Percentiles rank a stretch among this genome's conserved stretches.
phyloP scores from a whole-genome alignment of 2,113 vertebrate species.

The Vimba vimba region DNA sequence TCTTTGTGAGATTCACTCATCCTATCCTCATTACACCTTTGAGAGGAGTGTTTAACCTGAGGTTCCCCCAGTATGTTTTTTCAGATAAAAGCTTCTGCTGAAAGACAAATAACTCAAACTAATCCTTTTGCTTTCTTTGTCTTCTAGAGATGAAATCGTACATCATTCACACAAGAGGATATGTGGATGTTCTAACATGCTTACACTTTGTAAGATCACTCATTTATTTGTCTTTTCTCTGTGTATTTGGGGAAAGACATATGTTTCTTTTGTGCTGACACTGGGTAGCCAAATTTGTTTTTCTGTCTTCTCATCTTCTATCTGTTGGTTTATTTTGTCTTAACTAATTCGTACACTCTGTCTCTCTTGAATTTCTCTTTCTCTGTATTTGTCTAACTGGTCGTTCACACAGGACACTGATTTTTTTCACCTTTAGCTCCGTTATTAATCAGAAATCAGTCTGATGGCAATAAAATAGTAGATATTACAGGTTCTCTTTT shows the following conservation, averaged over 20 bases:
- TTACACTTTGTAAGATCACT: constrained; percentile 1
- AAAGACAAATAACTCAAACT: constrained; percentile 22
- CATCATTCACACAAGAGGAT: not conserved
- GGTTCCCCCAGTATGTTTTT: not conserved
- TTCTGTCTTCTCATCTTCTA: constrained; percentile 7
- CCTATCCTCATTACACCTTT: not conserved
- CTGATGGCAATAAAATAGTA: not conserved
- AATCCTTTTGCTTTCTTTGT: constrained; percentile 12
- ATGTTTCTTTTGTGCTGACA: not conserved
- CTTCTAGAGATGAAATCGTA: not conserved
- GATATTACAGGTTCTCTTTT: not conserved
- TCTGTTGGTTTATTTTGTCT: constrained; percentile 3
- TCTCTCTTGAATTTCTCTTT: constrained; percentile 1
- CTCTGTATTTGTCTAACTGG: not conserved
- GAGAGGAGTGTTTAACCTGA: not conserved
- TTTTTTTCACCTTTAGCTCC: not conserved
- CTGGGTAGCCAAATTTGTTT: not conserved
- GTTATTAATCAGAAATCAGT: not conserved
- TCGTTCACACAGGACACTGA: not conserved
- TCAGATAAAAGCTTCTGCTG: constrained; percentile 27
- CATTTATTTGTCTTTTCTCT: constrained; percentile 9
- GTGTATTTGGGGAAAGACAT: constrained; percentile 8
- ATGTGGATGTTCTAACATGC: constrained; percentile 19
- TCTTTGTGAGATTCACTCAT: not conserved
- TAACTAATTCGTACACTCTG: constrained; percentile 3